Base-by-base conservation (phyloP, 1,140 invertebrate species). In the Tetramorium simillimum region DNA sequence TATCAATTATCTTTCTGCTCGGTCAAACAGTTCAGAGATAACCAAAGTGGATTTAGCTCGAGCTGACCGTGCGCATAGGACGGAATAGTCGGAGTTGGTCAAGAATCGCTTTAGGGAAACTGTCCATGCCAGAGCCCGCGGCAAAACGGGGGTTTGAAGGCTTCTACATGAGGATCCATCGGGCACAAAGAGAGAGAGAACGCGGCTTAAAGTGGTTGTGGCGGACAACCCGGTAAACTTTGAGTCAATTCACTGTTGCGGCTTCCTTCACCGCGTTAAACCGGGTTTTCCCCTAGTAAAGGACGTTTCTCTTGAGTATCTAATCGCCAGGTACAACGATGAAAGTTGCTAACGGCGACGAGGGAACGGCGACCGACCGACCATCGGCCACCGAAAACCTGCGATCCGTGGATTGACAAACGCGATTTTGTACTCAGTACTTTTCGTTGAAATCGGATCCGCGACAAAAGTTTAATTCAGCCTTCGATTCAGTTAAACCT, bases 61-160 rank as follows among this genome's bases (percentile, higher is more conserved):
- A 84, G 21, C 33, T 75, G 24, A 63, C 60, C 24, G 72, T 43
- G 33, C 65, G 33, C 46, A 78, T 53, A 21, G 40, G 84, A 84
- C 33, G 9, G 58, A 87, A 85, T 84, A n/a, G 40, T 43, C 80
- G n/a, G 73, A 87, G 78, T 87, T 87, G 80, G 80, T 85, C 78
- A 87, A 87, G 86, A 87, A 87, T 70, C 86, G 80, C 67, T 73
- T 82, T 81, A 85, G 86, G 46, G 49, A 87, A 87, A 84, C 80
- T 87, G 86, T 84, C 80, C 86, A 69, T 14, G 28, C 24, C 86
- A 87, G 85, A 86, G 60, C 75, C 63, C 40, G 75, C 76, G 72
- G 82, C 72, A 53, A 63, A 78, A 77, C 73, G 60, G 82, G 65
- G 56, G 75, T 65, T 85, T 78, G 73, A 85, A 85, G 82, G 82